These are phyloP conservation scores for Ashinkailepas kermadecensis DNA, from an alignment of 2,888 invertebrate genomes.

Conservation along the genomic window DNA sequence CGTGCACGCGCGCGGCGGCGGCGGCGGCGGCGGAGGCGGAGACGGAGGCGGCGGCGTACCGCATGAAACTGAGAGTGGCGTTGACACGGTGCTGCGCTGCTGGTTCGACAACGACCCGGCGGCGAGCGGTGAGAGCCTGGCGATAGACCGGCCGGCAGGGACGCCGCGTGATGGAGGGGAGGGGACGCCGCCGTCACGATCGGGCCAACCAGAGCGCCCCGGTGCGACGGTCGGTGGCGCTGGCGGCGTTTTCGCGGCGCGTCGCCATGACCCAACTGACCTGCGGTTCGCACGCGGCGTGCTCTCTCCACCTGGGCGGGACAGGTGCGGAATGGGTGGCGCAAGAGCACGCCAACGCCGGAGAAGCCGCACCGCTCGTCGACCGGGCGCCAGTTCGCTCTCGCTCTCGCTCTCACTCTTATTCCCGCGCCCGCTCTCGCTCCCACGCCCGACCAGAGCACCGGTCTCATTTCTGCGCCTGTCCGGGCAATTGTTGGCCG, in stretches of 20 bases:
- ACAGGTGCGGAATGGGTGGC: no score
- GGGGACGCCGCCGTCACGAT: no score
- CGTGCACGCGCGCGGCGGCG: neutral
- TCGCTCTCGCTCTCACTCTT: constrained; percentile 4
- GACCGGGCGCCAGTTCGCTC: neutral
- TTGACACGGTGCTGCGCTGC: neutral
- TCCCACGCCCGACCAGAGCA: neutral
- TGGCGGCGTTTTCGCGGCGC: neutral
- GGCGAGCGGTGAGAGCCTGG: constrained; percentile 17
- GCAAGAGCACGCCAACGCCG: no score
- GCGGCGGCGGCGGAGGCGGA: no score
- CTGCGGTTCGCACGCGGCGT: neutral
- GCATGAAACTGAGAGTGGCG: neutral
- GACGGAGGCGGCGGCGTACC: neutral
- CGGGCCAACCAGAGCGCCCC: no score
- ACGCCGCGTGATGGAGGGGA: no score
- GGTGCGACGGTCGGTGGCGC: no score
- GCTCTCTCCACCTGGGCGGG: neutral
- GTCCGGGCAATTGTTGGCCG: neutral
- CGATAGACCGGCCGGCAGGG: neutral
- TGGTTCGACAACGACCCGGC: constrained; percentile 4
- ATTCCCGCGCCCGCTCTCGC: neutral
- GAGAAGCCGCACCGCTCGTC: no score
- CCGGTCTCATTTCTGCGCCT: neutral
- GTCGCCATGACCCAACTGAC: neutral